Percentiles rank a stretch among this genome's conserved stretches.
phyloP scores from a whole-genome alignment of 2,113 vertebrate genomes.

The Octodon degus region DNA sequence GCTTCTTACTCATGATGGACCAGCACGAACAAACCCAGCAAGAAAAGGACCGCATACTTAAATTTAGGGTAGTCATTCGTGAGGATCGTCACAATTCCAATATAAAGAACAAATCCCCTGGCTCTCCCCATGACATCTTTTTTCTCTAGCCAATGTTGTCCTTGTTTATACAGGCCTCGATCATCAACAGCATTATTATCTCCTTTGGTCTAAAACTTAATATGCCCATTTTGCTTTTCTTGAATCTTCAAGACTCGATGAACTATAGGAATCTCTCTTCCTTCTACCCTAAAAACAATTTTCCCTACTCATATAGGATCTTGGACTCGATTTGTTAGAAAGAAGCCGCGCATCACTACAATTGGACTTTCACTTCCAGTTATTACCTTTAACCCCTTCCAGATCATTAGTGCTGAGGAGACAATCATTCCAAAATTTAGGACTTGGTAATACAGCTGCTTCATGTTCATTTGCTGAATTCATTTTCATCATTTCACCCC shows the following conservation, averaged over 20 bases:
- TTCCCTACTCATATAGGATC: slow-evolving; percentile 99
- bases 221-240: slow-evolving; percentile 98
- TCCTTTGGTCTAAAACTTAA: slow-evolving; percentile 99
- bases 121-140: slow-evolving; percentile 98
- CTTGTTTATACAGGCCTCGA: slow-evolving; percentile 97
- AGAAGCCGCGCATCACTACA: slow-evolving; percentile 97
- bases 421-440: slow-evolving; percentile 99
- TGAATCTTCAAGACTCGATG: slow-evolving; percentile 99
- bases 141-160: slow-evolving; percentile 98
- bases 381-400: slow-evolving; percentile 98
- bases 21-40: slow-evolving; percentile 97
- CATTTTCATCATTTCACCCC: slow-evolving; percentile 27
- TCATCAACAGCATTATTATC: slow-evolving; percentile 99
- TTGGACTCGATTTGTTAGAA: slow-evolving; percentile 96
- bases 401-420: slow-evolving; percentile 99
- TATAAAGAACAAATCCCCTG: slow-evolving; percentile 97
- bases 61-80: slow-evolving; percentile 99
- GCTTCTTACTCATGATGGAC: slow-evolving; percentile 95
- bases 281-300: slow-evolving; percentile 99
- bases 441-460: slow-evolving; percentile 97
- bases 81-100: slow-evolving; percentile 98
- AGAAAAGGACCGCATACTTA: slow-evolving; percentile 98
- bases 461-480: background rate
- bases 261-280: slow-evolving; percentile 98
- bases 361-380: slow-evolving; percentile 99